These are phyloP conservation scores for Taxidea taxus DNA, from an alignment of 2,113 vertebrate species.

Conservation along the genomic window DNA sequence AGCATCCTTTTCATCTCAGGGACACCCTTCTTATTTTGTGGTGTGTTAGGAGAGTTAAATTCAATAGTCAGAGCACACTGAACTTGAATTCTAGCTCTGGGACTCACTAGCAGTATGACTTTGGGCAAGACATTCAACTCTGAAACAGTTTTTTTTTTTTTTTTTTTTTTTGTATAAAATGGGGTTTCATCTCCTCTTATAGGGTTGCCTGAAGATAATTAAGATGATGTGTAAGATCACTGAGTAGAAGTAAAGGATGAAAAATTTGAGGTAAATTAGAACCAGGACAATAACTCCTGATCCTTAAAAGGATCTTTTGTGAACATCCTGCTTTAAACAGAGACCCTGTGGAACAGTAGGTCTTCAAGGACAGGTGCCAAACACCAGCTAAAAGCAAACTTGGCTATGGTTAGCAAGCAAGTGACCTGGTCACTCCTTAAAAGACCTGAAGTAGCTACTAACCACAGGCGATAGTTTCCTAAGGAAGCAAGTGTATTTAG, in stretches of 20 bases:
- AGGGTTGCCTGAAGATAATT: neutral
- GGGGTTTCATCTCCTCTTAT: neutral
- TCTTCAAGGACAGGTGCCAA: neutral
- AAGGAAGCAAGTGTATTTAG: neutral
- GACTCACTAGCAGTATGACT: neutral
- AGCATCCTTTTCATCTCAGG: neutral
- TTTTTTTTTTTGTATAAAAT: neutral
- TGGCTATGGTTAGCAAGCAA: neutral
- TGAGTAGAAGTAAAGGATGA: neutral
- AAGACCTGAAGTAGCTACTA: neutral
- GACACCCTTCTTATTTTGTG: neutral
- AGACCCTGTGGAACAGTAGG: neutral
- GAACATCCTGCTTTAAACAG: neutral
- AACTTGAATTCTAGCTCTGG: neutral
- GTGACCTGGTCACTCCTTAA: neutral
- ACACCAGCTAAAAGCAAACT: neutral
- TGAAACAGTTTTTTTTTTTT: neutral
- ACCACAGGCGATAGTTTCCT: neutral
- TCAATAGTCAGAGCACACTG: neutral
- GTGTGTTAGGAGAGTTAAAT: neutral
- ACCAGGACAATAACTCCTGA: neutral
- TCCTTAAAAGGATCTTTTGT: neutral
- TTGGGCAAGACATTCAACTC: neutral
- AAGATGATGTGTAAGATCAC: neutral
- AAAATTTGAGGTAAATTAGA: neutral